Conservation (phyloP, 2,888 invertebrate species). For the Megaustenia siamemsis region DNA sequence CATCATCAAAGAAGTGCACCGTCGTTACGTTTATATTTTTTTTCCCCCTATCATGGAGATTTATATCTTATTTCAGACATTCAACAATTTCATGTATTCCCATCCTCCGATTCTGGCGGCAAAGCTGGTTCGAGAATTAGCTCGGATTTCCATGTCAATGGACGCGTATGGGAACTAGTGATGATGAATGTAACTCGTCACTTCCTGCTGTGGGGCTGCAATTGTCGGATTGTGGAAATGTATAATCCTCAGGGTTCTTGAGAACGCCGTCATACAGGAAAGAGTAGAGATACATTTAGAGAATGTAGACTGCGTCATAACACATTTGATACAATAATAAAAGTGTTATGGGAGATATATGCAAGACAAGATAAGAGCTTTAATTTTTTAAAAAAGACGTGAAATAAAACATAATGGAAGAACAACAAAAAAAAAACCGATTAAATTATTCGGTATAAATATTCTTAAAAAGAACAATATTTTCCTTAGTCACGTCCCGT, state of each 20-base stretch:
- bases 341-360: too few relatives aligned
- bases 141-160: constrained; percentile 43
- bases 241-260: not conserved
- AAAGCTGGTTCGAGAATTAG: constrained; percentile 16
- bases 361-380: too few relatives aligned
- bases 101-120: not conserved
- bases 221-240: not conserved
- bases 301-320: too few relatives aligned
- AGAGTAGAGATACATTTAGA: not conserved
- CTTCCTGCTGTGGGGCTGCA: not conserved
- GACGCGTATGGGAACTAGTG: not conserved
- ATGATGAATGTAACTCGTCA: constrained; percentile 22
- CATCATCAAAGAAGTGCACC: constrained; percentile 1
- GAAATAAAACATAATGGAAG: too few relatives aligned
- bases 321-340: too few relatives aligned
- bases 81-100: constrained; percentile 6
- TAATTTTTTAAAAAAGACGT: too few relatives aligned
- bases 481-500: too few relatives aligned
- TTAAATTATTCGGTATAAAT: too few relatives aligned
- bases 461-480: too few relatives aligned
- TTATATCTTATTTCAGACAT: constrained; percentile 38
- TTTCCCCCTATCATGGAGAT: constrained; percentile 23
- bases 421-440: too few relatives aligned
- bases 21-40: constrained; percentile 27
- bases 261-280: not conserved